These are phyloP conservation scores for Drosophila willistoni DNA, from an alignment of 1,140 invertebrate genomes.

Conservation along the genomic window DNA sequence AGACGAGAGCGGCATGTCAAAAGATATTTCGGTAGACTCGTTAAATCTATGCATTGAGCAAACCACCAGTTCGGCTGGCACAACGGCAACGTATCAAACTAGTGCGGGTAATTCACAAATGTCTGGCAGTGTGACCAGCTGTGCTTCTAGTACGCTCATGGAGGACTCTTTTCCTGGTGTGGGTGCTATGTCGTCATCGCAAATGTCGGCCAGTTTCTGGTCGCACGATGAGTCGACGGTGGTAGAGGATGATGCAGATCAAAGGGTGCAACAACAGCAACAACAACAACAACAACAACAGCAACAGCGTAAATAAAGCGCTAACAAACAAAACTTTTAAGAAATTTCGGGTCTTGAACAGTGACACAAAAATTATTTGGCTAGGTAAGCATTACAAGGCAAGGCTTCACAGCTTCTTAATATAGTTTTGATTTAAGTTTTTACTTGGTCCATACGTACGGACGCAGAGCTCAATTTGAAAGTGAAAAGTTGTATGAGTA, in stretches of 20 bases:
- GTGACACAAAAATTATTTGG: slow-evolving; percentile 63
- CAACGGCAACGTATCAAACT: slow-evolving; percentile 90
- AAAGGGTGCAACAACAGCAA: slow-evolving; percentile 29
- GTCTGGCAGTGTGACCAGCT: slow-evolving; percentile 91
- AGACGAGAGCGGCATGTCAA: slow-evolving; percentile 62
- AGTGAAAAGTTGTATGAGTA: slow-evolving; percentile 51
- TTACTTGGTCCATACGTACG: slow-evolving; percentile 45
- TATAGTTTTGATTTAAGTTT: slow-evolving; percentile 56
- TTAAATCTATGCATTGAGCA: slow-evolving; percentile 77
- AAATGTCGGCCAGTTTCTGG: slow-evolving; percentile 78
- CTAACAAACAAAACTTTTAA: slow-evolving; percentile 41
- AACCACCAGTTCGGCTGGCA: slow-evolving; percentile 89
- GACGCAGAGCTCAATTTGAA: slow-evolving; percentile 77
- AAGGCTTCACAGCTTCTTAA: slow-evolving; percentile 61
- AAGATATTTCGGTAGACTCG: slow-evolving; percentile 79
- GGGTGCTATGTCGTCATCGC: slow-evolving; percentile 71
- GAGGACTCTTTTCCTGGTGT: slow-evolving; percentile 78
- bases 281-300: slow-evolving; percentile 41
- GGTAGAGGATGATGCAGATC: slow-evolving; percentile 66
- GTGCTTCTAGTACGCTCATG: slow-evolving; percentile 82
- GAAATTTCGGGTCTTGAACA: slow-evolving; percentile 58
- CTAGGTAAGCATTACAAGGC: slow-evolving; percentile 74
- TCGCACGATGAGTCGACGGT: slow-evolving; percentile 72
- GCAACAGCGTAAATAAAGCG: slow-evolving; percentile 45
- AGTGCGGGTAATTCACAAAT: slow-evolving; percentile 92